These are phyloP conservation scores for Mormoops blainvillei DNA, from an alignment of 2,113 vertebrate genomes.

Conservation along the genomic window DNA sequence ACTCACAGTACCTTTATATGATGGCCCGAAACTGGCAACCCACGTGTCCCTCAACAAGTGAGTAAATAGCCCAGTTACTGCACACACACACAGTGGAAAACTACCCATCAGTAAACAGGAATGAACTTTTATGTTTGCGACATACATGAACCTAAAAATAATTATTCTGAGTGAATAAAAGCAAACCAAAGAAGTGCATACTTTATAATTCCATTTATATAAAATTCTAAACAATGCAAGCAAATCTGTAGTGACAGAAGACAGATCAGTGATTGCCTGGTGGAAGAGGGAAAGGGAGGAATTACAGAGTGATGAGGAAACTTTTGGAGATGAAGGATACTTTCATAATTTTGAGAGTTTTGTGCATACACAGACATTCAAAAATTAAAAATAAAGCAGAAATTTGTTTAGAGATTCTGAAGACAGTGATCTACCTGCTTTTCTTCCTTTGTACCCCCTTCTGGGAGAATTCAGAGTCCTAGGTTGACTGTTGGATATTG, in stretches of 20 bases:
- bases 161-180: constrained; percentile 8
- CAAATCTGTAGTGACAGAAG: neutral
- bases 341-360: neutral
- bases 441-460: neutral
- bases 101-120: neutral
- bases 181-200: neutral
- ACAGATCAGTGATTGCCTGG: neutral
- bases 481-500: neutral
- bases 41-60: neutral
- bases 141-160: neutral
- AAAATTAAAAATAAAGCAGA: neutral
- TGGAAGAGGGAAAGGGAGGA: neutral
- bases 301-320: neutral
- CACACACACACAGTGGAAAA: neutral
- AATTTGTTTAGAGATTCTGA: neutral
- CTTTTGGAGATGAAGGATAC: neutral
- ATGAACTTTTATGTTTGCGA: neutral
- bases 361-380: neutral
- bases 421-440: neutral
- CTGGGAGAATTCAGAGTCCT: neutral
- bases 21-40: neutral
- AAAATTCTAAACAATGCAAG: constrained; percentile 8
- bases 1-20: neutral
- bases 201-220: neutral
- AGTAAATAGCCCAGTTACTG: neutral